Conservation (phyloP, 2,113 vertebrate species). For the Erythrolamprus reginae region DNA sequence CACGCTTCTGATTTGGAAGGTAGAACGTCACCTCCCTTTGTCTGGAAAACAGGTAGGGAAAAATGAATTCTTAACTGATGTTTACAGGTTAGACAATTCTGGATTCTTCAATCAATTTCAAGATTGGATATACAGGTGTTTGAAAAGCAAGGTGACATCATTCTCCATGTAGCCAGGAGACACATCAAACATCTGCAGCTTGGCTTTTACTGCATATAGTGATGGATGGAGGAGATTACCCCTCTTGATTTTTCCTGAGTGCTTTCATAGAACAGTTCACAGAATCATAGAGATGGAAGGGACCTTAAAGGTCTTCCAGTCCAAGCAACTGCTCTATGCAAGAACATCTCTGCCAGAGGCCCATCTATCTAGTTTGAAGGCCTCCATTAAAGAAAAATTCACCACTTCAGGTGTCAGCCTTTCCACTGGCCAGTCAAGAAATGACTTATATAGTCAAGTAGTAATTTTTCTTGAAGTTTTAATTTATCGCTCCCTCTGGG, state of each 20-base stretch:
- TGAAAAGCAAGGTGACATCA: not conserved
- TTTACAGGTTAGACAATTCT: not conserved
- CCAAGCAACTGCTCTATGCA: not conserved
- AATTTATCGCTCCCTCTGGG: not conserved
- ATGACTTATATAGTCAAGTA: not conserved
- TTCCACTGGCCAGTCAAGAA: not conserved
- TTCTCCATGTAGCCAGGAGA: not conserved
- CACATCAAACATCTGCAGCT: not conserved
- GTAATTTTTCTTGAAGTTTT: not conserved
- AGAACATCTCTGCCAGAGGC: not conserved
- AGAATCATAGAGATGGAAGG: not conserved
- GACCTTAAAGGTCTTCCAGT: not conserved
- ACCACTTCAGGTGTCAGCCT: not conserved
- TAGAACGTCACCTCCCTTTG: slow-evolving; percentile 79
- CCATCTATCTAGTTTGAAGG: not conserved
- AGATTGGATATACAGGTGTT: not conserved
- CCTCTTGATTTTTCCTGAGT: not conserved
- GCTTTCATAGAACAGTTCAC: not conserved
- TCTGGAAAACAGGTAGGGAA: slow-evolving; percentile 92
- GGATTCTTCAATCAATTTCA: not conserved
- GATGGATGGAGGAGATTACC: not conserved
- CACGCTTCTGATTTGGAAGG: slow-evolving; percentile 76
- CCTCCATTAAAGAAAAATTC: not conserved
- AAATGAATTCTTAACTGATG: not conserved
- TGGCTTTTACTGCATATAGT: not conserved